A percentile compares a stretch with the other conserved stretches of the same genome.
phyloP scores from a whole-genome alignment of 2,888 invertebrate species.

The Heteromurus nitidus region DNA sequence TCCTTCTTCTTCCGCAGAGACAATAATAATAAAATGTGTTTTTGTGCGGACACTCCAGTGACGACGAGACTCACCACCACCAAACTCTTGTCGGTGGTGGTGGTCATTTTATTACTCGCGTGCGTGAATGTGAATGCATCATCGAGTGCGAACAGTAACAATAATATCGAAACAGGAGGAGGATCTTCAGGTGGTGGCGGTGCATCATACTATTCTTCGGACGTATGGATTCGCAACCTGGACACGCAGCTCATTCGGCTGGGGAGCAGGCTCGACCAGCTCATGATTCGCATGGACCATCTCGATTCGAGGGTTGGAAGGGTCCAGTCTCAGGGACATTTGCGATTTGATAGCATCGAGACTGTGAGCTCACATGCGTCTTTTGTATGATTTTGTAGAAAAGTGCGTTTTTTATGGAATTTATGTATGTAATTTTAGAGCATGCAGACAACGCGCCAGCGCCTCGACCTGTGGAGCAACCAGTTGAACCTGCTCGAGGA shows the following conservation, averaged over 20 bases:
- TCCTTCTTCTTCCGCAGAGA: too few species aligned
- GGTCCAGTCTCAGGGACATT: slow-evolving; percentile 75
- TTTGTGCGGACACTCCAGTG: too few species aligned
- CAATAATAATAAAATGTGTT: too few species aligned
- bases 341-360: slow-evolving; percentile 71
- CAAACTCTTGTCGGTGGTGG: background rate
- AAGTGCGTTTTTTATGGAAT: background rate
- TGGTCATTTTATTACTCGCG: too few species aligned
- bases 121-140: too few species aligned
- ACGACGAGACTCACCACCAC: too few species aligned
- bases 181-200: slow-evolving; percentile 23
- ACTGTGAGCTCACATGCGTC: too few species aligned
- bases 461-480: slow-evolving; percentile 70
- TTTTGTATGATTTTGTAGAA: background rate
- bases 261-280: slow-evolving; percentile 75
- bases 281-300: slow-evolving; percentile 76
- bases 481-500: slow-evolving; percentile 71
- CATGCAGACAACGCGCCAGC: slow-evolving; percentile 67
- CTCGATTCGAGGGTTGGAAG: slow-evolving; percentile 76
- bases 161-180: background rate
- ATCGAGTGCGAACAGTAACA: background rate
- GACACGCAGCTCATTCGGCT: slow-evolving; percentile 74
- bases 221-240: slow-evolving; percentile 60
- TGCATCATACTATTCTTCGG: slow-evolving; percentile 6
- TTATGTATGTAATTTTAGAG: slow-evolving; percentile 55